Evolutionary conservation across 1,140 invertebrate genomes (phyloP).

Genomic region (Bathynomus jamesi): DNA sequence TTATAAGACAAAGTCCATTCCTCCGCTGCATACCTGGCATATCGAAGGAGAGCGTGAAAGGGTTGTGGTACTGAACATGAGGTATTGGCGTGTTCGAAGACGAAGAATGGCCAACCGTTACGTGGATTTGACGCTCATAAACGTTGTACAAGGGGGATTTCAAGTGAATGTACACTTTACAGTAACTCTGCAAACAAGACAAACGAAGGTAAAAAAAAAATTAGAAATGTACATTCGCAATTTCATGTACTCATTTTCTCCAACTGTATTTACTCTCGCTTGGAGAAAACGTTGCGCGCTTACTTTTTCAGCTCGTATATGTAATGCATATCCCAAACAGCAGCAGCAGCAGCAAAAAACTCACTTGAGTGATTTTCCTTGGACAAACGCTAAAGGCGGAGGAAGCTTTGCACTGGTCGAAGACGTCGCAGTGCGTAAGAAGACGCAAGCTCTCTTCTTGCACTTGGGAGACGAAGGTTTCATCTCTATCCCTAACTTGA

Average conservation of each 20-base stretch:
- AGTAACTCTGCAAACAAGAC: background rate
- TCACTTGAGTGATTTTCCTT: background rate
- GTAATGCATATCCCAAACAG: no score
- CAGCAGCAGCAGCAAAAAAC: no score
- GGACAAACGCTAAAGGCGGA: background rate
- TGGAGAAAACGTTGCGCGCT: no score
- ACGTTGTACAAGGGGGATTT: background rate
- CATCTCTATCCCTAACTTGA: background rate
- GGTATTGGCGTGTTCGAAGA: background rate
- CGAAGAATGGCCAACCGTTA: background rate
- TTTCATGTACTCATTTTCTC: no score
- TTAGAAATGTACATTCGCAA: background rate
- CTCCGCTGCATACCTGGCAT: no score
- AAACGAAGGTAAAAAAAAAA: conserved; percentile 3
- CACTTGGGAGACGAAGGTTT: background rate
- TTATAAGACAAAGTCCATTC: no score
- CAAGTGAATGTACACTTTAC: background rate
- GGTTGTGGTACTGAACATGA: background rate
- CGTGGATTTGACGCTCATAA: background rate
- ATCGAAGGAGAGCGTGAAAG: background rate
- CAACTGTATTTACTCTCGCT: no score
- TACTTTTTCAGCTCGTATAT: no score
- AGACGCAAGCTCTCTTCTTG: background rate
- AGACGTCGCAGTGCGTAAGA: background rate
- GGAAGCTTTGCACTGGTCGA: background rate